Evolutionary conservation across 92 coral and sea anemone genomes (phyloP).

Genomic region (Virgularia gustaviana): DNA sequence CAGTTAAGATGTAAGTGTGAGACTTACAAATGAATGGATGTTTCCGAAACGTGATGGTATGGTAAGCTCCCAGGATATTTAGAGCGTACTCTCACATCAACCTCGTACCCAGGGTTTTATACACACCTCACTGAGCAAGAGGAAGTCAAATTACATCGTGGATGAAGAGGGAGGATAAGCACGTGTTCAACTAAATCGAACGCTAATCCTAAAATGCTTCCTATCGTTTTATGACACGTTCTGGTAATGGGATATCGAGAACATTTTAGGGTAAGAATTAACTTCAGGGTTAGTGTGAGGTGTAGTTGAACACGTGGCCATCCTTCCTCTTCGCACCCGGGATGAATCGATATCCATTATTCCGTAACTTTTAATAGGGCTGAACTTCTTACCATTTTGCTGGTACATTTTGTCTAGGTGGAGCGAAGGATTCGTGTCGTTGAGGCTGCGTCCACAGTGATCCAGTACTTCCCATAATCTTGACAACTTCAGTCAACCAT

Average conservation of each 20-base stretch:
- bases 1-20: background rate
- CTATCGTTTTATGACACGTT: too few relatives aligned
- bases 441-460: conserved; percentile 73
- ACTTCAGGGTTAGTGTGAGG: too few relatives aligned
- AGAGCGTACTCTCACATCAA: too few relatives aligned
- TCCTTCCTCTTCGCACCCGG: background rate
- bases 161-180: too few relatives aligned
- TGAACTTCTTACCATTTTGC: conserved; percentile 66
- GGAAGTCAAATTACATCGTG: too few relatives aligned
- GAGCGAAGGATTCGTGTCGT: conserved; percentile 75
- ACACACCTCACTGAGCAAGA: too few relatives aligned
- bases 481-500: conserved; percentile 79
- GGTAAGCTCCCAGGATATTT: too few relatives aligned
- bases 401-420: conserved; percentile 56
- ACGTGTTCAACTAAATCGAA: too few relatives aligned
- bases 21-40: too few relatives aligned
- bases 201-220: too few relatives aligned
- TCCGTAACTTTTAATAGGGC: background rate
- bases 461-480: conserved; percentile 84
- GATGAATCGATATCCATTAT: background rate
- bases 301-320: background rate
- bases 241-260: too few relatives aligned
- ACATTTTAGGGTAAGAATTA: background rate
- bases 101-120: background rate
- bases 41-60: too few relatives aligned